Evolutionary conservation across 2,113 vertebrate genomes (phyloP), one percentile per base, ranked within the genome.

Genomic region (Sardina pilchardus): DNA sequence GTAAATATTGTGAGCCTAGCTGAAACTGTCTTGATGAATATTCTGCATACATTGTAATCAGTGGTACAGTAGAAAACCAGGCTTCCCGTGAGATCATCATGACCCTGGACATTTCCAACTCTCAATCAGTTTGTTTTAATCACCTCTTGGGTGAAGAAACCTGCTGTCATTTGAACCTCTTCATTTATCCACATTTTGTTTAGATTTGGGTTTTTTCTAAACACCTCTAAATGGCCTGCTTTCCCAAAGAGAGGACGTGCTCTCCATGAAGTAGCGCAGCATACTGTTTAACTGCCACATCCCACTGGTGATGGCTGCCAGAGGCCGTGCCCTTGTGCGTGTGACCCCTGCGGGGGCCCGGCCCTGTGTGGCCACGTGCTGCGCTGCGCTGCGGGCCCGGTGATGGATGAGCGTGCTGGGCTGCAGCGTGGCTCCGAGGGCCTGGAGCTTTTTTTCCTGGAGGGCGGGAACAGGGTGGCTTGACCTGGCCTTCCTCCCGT

Each of bases 1-100:
- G 92, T 93, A 88, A 88, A 90, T 91, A 89, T 93, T 91, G 90
- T 93, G 90, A 92, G 89, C 87, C 88, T 90, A 89, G 59, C 83
- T 86, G 84, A 87, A 87, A 87, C 90, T 89, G 89, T 85, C 87
- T 82, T 81, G 82, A 86, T 91, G 84, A 83, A 92, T 87, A 86
- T 81, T 42, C 39, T 91, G 87, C 92, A 90, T 92, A 91, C 91
- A 90, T 92, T 92, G 83, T 87, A 78, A 78, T 78, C 71, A 78
- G 71, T 78, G 71, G 71, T 78, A 78, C 71, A 78, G 81, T 90
- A 82, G 75, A 85, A 89, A 85, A 81, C 53, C 45, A 71, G 82
- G 82, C 85, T 39, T 83, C 24, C 24, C 81, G 50, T 84, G 84
- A 85, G 81, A 71, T 78, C 71, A 78, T 39, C 71, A 78, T 78